Percentiles rank a stretch among this genome's conserved stretches.
Evolutionary conservation across 2,888 invertebrate genomes (phyloP).

Genomic region (Catocala nupta): DNA sequence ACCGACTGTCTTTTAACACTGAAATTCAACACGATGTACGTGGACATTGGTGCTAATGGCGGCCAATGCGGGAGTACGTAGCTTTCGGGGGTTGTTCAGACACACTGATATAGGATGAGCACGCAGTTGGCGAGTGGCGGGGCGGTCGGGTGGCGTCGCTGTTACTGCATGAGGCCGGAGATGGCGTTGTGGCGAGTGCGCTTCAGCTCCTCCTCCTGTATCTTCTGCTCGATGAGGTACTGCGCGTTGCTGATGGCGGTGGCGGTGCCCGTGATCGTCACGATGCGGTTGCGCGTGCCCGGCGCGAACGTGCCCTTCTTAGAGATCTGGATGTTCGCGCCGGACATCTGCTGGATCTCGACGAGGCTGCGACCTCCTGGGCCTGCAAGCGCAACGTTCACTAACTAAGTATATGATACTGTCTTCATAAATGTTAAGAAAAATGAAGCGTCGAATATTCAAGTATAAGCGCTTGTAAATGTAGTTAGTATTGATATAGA

Average conservation of each 20-base stretch:
- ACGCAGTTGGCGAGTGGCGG: constrained; percentile 4
- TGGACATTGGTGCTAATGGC: background rate
- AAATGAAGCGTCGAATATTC: too few species aligned
- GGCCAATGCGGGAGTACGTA: too few species aligned
- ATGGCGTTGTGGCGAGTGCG: constrained; percentile 96
- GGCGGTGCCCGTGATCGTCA: constrained; percentile 96
- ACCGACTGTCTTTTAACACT: background rate
- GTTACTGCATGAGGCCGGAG: constrained; percentile 91
- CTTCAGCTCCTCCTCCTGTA: constrained; percentile 98
- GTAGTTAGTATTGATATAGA: too few species aligned
- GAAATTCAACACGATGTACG: background rate
- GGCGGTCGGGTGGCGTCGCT: constrained; percentile 1
- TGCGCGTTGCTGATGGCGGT: constrained; percentile 97
- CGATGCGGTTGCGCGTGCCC: constrained; percentile 98
- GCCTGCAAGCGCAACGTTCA: constrained; percentile 78
- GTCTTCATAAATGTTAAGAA: too few species aligned
- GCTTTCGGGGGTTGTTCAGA: background rate
- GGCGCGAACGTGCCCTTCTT: constrained; percentile 99
- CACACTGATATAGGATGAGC: constrained; percentile 12
- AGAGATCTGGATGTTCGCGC: constrained; percentile 99
- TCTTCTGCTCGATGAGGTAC: constrained; percentile 98
- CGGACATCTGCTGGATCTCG: constrained; percentile 98
- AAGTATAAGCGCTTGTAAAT: too few species aligned
- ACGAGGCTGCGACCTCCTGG: constrained; percentile 98
- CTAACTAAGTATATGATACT: too few species aligned